These are phyloP conservation scores for Periparus ater DNA, from an alignment of 2,797 vertebrate genomes.

Conservation along the genomic window DNA sequence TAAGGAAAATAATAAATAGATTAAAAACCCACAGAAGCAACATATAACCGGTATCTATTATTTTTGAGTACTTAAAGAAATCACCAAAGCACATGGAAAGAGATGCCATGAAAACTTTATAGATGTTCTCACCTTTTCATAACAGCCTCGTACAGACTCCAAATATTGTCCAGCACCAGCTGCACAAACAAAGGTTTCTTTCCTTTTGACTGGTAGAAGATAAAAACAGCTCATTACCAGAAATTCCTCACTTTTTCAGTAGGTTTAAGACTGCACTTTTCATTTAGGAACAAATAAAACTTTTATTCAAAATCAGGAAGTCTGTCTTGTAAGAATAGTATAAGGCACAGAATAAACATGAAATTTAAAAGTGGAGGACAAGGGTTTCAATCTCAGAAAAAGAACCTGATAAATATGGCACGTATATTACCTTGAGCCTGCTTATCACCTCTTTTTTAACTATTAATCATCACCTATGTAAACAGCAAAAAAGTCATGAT, in stretches of 20 bases:
- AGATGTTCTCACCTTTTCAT: constrained; percentile 82
- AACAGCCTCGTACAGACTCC: constrained; percentile 95
- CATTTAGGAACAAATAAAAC: not conserved
- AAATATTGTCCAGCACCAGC: constrained; percentile 94
- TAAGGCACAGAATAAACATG: not conserved
- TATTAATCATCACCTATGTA: not conserved
- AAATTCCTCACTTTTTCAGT: not conserved
- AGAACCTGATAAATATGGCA: not conserved
- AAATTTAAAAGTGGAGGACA: not conserved
- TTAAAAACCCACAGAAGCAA: not conserved
- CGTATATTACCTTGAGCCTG: not conserved
- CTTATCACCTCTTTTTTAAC: not conserved
- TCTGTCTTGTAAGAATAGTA: not conserved
- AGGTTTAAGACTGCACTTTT: not conserved
- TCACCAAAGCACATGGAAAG: not conserved
- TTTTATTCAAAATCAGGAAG: not conserved
- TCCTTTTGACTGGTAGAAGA: constrained; percentile 85
- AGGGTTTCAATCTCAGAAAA: not conserved
- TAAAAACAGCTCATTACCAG: constrained; percentile 18
- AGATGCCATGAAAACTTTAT: not conserved
- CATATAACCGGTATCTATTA: not conserved
- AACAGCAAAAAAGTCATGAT: not conserved
- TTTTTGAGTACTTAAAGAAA: not conserved
- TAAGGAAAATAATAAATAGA: not conserved
- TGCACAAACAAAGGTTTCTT: constrained; percentile 97